Base-by-base conservation (phyloP, 2,113 vertebrate genomes). In the Myrmophylax atrothorax region DNA sequence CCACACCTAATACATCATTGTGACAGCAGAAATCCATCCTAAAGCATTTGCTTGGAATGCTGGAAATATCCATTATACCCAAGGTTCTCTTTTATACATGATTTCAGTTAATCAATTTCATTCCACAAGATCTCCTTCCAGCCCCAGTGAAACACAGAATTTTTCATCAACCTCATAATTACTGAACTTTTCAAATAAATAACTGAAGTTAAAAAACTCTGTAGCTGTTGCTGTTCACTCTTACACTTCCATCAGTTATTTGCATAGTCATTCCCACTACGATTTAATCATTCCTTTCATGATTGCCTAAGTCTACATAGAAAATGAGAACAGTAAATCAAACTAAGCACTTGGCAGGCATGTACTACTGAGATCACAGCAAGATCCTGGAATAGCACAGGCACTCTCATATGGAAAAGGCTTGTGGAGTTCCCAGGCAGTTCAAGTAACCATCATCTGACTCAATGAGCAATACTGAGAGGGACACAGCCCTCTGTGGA, bases 311-410 rank as follows among this genome's bases (percentile, higher is more conserved):
- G 68, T 90, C 72, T 47, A 90, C 79, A 58, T 0, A 60, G 58
- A 67, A 92, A 86, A 90, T 56, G 52, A 93, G 90, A 91, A 53
- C 64, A 92, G 69, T 88, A 96, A 90, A 89, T 95, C 88, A 97
- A 90, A 84, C 80, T 42, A 63, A 84, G 75, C 14, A 2, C 64
- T 93, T 96, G 94, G 94, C 94, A 94, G 68, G 73, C 76, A 87
- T 3, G 2, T 9, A 47, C 4, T 78, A 56, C 60, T 94, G 94
- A 92, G 90, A 86, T 93, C 92, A 95, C 92, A 84, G 90, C 20
- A 7, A 84, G 85, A 87, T 75, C 85, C 92, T 42, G 79, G 90
- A 96, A 88, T 46, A 95, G 83, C 85, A 84, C 47, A 74, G 75
- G 64, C 82, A 18, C 35, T 79, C 49, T 59, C 22, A 3, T 52